Evolutionary conservation across 1,140 invertebrate species (phyloP), one percentile per base, ranked within the genome.

Genomic region (Cotesia chilonis): DNA sequence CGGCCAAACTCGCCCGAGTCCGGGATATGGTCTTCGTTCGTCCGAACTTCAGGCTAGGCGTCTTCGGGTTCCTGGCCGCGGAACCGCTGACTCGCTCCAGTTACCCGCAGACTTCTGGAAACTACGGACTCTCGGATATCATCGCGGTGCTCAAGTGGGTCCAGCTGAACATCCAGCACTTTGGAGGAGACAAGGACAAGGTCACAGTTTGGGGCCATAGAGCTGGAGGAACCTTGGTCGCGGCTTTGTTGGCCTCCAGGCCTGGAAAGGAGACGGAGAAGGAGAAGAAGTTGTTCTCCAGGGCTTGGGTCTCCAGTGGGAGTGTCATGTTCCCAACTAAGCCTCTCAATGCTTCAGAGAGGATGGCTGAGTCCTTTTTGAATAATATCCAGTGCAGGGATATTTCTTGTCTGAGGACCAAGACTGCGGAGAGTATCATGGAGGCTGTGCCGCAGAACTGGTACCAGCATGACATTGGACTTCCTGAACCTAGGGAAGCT

Each of bases 51-150:
- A 88, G 88, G 76, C 76, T 94, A 57, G 94, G 93, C 2, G 86
- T 92, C 10, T 91, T 96, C 14, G 95, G 95, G 6, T 96, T 96
- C 80, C 84, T 96, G 2, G 90, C 94, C 0, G 83, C 92, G 0
- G 91, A 93, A 51, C 87, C 90, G 0, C 80, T 96, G 0, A 91
- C 93, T 0, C 88, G 92, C 73, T 85, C 91, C 0, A 88, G 90
- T 17, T 91, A 94, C 82, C 92, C 92, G 0, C 89, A 85, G 4
- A 92, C 91, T 0, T 94, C 94, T 0, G 95, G 95, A n/a, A 96
- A 96, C 79, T 96, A 96, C 79, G 95, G 92, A 0, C 86, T 96
- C 0, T 92, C 92, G 4, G 95, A 97, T 78, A 90, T 96, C 14
- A 81, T 95, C 4, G 89, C 90, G 2, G 94, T 91, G 0, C 85